Evolutionary conservation across 1,140 invertebrate species (phyloP), one percentile per base, ranked within the genome.

Genomic region (Caenorhabditis inopinata): DNA sequence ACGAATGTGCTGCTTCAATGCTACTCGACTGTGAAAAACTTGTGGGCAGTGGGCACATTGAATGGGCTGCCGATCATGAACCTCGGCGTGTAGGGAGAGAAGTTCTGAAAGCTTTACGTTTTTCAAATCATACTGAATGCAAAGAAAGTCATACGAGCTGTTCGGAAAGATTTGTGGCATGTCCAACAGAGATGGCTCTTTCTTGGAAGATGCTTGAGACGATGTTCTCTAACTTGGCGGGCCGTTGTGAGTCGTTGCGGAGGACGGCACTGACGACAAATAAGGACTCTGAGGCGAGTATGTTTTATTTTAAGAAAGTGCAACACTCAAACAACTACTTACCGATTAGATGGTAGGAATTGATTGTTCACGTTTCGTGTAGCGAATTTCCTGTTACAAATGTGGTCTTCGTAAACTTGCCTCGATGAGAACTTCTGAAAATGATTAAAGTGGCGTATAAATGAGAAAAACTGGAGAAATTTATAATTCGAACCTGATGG

Each of bases 131-230:
- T 6, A 23, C 18, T 25, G 16, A 47, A 27, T 18, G 74, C 11
- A 18, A 14, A 23, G 9, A 7, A 9, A 23, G 18, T 27, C 3
- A 18, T 23, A 79, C 78, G 51, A 21, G 78, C 78, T 2, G 78
- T 79, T 9, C 78, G 21, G 35, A 79, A 79, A 4, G 78, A 74
- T 47, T 79, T 79, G 29, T 79, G 78, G 27, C 78, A 79, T 6
- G 78, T 79, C 78, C 78, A 79, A 27, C 78, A 79, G 2, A 79
- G 48, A 74, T 79, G 78, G 3, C 62, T 38, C 68, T 74, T 73
- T 2, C 62, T 29, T 6, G 51, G 32, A 35, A 49, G 58, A 49
- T 79, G 78, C 29, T 18, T 21, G 14, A 46, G n/a, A 29, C 45
- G 29, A 25, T 79, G 78, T 18, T 79, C 78, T 58, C 51, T 79